Evolutionary conservation across 2,888 invertebrate species (phyloP).

Genomic region (Lottia scabra): DNA sequence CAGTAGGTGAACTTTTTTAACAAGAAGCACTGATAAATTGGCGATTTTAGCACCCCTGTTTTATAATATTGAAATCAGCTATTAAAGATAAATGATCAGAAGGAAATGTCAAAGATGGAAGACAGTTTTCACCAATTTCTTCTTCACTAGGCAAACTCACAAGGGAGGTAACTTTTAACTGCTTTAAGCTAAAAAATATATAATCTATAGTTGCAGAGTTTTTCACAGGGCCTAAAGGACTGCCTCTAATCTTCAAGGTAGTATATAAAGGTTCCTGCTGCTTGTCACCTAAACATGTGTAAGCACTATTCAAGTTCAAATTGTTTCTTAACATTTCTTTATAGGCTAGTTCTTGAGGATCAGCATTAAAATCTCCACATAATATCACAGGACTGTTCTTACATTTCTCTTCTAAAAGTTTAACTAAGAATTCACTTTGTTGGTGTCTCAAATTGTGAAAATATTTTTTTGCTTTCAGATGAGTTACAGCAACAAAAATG

Average conservation of each 20-base stretch:
- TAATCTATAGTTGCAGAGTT: constrained; percentile 82
- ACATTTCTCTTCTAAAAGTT: constrained; percentile 38
- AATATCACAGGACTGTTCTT: constrained; percentile 73
- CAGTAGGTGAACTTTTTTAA: too few species aligned
- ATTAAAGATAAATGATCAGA: constrained; percentile 83
- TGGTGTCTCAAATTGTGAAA: constrained; percentile 49
- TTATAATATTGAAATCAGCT: constrained; percentile 47
- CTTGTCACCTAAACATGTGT: constrained; percentile 53
- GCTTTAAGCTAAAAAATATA: constrained; percentile 67
- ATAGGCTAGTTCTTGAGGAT: constrained; percentile 80
- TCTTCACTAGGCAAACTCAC: constrained; percentile 76
- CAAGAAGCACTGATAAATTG: too few species aligned
- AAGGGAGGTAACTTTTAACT: constrained; percentile 74
- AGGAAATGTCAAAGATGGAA: constrained; percentile 79
- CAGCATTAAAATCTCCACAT: constrained; percentile 84
- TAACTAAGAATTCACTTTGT: constrained; percentile 53
- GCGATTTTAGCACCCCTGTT: too few species aligned
- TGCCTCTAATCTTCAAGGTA: constrained; percentile 81
- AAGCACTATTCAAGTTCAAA: constrained; percentile 63
- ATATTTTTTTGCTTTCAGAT: constrained; percentile 80
- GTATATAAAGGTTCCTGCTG: constrained; percentile 79
- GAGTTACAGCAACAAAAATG: constrained; percentile 79
- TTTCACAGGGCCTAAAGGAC: constrained; percentile 71
- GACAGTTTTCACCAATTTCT: constrained; percentile 77
- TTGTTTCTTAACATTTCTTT: constrained; percentile 70